Percentiles rank a stretch among this genome's conserved stretches.
Conservation (phyloP, 2,797 vertebrate species). For the Melanotaenia maccullochi region DNA sequence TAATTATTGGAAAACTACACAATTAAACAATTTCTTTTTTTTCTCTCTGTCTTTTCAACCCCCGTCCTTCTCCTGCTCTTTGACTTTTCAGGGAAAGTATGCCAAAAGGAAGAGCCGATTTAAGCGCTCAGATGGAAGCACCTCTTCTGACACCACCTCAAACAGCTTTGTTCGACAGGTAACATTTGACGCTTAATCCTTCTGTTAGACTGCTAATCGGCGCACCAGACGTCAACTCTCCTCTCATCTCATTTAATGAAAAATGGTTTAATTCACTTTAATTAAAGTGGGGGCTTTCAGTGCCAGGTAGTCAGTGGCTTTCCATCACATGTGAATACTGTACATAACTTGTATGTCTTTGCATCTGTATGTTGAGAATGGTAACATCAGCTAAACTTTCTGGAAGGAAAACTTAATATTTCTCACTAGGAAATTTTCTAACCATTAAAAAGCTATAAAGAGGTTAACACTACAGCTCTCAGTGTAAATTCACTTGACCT, state of each 20-base stretch:
- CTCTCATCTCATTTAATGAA: conserved; percentile 41
- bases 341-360: neutral
- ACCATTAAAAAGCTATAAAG: neutral
- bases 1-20: conserved; percentile 22
- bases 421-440: neutral
- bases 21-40: conserved; percentile 38
- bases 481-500: neutral
- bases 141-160: conserved; percentile 96
- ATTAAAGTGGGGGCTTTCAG: conserved; percentile 22
- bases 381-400: neutral
- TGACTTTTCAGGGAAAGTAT: conserved; percentile 88
- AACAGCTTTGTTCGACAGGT: conserved; percentile 99
- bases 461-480: neutral
- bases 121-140: conserved; percentile 96
- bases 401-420: neutral
- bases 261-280: conserved; percentile 41
- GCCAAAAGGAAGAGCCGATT: conserved; percentile 95
- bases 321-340: neutral
- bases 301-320: conserved; percentile 2
- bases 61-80: neutral
- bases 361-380: neutral
- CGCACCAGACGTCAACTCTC: conserved; percentile 16
- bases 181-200: conserved; percentile 63
- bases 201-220: conserved; percentile 34
- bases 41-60: conserved; percentile 7